Percentiles rank a stretch among this genome's conserved stretches.
Conservation (phyloP, 2,888 invertebrate genomes). For the Platypus cylindrus region DNA sequence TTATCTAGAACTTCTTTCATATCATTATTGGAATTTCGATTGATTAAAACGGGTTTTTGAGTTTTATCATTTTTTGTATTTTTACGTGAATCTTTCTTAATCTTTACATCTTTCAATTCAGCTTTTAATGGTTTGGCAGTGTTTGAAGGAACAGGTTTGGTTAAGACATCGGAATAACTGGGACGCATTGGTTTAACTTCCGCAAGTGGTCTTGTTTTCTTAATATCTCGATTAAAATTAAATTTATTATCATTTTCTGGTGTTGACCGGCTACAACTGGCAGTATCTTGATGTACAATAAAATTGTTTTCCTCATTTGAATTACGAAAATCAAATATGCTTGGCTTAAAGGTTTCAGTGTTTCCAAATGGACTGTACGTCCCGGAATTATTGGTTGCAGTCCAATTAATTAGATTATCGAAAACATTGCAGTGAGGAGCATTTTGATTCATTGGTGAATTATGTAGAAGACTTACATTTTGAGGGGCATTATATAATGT, state of each 20-base stretch:
- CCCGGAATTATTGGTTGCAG: slow-evolving; percentile 52
- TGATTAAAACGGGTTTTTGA: slow-evolving; percentile 31
- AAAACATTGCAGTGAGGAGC: slow-evolving; percentile 38
- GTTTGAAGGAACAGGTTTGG: slow-evolving; percentile 44
- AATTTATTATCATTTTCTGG: slow-evolving; percentile 30
- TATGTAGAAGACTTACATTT: slow-evolving; percentile 12
- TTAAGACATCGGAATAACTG: slow-evolving; percentile 71
- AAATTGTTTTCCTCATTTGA: slow-evolving; percentile 19
- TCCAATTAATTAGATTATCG: slow-evolving; percentile 60
- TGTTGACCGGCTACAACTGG: slow-evolving; percentile 24
- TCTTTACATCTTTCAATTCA: slow-evolving; percentile 33
- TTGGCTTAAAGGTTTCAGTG: slow-evolving; percentile 40
- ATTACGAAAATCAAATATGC: slow-evolving; percentile 28
- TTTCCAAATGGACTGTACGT: slow-evolving; percentile 60
- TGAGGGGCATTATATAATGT: slow-evolving; percentile 16
- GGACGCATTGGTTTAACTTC: slow-evolving; percentile 82
- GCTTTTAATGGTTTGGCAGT: slow-evolving; percentile 30
- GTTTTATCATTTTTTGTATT: slow-evolving; percentile 33
- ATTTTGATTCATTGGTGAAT: slow-evolving; percentile 15
- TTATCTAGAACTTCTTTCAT: slow-evolving; percentile 32
- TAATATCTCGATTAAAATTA: slow-evolving; percentile 39
- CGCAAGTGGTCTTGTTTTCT: slow-evolving; percentile 62
- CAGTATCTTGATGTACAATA: slow-evolving; percentile 25
- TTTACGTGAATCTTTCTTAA: slow-evolving; percentile 32
- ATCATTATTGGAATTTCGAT: slow-evolving; percentile 42